Percentiles rank a stretch among this genome's conserved stretches.
These are phyloP conservation scores for Ceratoteleas bidentatus DNA, from an alignment of 1,140 invertebrate genomes.

Conservation along the genomic window DNA sequence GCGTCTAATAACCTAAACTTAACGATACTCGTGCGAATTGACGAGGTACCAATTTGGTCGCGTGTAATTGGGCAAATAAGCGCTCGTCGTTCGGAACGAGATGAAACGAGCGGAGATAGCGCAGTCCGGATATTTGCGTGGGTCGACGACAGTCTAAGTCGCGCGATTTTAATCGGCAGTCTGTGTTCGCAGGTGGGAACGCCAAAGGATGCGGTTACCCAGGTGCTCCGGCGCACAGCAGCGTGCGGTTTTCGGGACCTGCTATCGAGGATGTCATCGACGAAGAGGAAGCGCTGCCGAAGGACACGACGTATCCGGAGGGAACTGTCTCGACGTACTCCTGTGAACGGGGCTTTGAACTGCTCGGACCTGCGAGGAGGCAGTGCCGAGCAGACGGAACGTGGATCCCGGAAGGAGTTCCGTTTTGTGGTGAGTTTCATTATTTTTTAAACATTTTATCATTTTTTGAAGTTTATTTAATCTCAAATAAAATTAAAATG, in stretches of 20 bases:
- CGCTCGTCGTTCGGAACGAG: no score
- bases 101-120: no score
- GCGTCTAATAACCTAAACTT: no score
- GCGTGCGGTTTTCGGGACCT: slow-evolving; percentile 86
- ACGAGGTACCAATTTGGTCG: no score
- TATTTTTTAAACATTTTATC: slow-evolving; percentile 12
- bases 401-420: slow-evolving; percentile 95
- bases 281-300: slow-evolving; percentile 76
- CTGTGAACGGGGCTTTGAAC: slow-evolving; percentile 95
- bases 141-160: no score
- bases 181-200: slow-evolving; percentile 67
- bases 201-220: slow-evolving; percentile 88
- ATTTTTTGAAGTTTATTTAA: no score
- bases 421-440: slow-evolving; percentile 93
- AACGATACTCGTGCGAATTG: no score
- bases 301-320: slow-evolving; percentile 83
- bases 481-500: no score
- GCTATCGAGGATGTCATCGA: slow-evolving; percentile 75
- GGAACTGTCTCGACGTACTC: slow-evolving; percentile 91
- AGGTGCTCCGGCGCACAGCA: slow-evolving; percentile 95
- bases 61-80: no score
- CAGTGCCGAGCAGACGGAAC: slow-evolving; percentile 88
- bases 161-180: no score
- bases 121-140: no score
- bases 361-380: slow-evolving; percentile 91